Conservation (phyloP, 1,140 invertebrate genomes). For the Trypoxylus dichotomus region DNA sequence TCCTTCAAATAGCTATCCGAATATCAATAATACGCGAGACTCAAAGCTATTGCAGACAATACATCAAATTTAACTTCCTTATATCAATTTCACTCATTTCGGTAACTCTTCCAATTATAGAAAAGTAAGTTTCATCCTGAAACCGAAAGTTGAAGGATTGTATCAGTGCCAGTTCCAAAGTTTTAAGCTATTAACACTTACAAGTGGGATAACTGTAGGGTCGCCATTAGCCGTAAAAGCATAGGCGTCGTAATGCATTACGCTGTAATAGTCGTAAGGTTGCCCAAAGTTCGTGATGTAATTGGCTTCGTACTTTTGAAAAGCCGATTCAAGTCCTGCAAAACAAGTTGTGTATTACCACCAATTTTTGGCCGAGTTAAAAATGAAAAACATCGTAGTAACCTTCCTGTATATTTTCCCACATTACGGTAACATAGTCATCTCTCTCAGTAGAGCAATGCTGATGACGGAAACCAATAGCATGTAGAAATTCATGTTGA, state of each 20-base stretch:
- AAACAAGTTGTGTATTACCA: too few species aligned
- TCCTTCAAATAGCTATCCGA: too few species aligned
- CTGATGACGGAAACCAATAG: conserved; percentile 28
- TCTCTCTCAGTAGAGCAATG: conserved; percentile 31
- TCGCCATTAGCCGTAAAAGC: conserved; percentile 69
- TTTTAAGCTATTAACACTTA: conserved; percentile 42
- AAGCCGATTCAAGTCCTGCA: conserved; percentile 50
- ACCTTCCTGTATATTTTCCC: not conserved
- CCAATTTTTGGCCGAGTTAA: too few species aligned
- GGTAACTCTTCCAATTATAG: conserved; percentile 63
- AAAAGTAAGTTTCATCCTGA: not conserved
- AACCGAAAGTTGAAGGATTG: not conserved
- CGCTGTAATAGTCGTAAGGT: conserved; percentile 69
- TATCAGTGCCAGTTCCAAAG: too few species aligned
- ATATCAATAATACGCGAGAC: too few species aligned
- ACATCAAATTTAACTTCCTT: conserved; percentile 68
- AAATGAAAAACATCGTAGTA: too few species aligned
- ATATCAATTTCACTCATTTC: conserved; percentile 68
- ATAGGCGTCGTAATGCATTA: conserved; percentile 72
- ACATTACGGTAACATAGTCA: conserved; percentile 29
- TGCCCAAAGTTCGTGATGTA: conserved; percentile 65
- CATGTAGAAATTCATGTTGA: conserved; percentile 30
- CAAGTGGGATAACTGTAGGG: conserved; percentile 65
- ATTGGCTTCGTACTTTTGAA: conserved; percentile 66
- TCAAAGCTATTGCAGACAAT: conserved; percentile 48